Conservation (phyloP, 2,113 vertebrate species). For the Artemisiospiza belli region DNA sequence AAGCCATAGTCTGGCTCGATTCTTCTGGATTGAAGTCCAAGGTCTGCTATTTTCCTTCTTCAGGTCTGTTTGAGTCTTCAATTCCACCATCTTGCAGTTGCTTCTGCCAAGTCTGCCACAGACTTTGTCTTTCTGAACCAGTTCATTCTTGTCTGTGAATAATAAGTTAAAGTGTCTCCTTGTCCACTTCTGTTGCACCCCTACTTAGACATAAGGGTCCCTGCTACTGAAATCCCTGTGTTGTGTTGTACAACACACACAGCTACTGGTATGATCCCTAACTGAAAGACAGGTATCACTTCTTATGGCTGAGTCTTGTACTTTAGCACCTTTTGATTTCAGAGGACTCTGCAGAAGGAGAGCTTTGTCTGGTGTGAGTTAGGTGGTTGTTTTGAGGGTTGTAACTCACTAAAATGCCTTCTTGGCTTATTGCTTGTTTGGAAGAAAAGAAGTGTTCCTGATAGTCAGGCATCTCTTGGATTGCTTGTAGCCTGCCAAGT, state of each 20-base stretch:
- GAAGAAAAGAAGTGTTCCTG: background rate
- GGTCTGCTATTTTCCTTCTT: background rate
- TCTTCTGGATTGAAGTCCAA: background rate
- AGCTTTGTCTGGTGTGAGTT: background rate
- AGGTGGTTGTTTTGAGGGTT: background rate
- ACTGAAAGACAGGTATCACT: background rate
- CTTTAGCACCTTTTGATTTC: background rate
- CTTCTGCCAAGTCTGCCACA: background rate
- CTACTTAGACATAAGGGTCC: background rate
- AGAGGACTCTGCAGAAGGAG: background rate
- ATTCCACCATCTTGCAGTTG: background rate
- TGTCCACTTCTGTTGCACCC: background rate
- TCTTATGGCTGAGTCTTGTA: background rate
- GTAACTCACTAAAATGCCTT: background rate
- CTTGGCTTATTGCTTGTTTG: background rate
- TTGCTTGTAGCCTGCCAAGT: background rate
- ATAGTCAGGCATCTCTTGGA: background rate
- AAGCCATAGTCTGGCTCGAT: background rate
- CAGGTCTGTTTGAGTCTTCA: background rate
- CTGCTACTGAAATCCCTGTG: background rate
- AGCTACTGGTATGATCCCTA: background rate
- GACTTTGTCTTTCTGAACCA: background rate
- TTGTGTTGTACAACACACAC: background rate
- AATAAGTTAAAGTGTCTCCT: background rate
- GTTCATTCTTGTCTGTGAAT: background rate